Conservation (phyloP, 2,797 vertebrate species). For the Sternotherus odoratus region DNA sequence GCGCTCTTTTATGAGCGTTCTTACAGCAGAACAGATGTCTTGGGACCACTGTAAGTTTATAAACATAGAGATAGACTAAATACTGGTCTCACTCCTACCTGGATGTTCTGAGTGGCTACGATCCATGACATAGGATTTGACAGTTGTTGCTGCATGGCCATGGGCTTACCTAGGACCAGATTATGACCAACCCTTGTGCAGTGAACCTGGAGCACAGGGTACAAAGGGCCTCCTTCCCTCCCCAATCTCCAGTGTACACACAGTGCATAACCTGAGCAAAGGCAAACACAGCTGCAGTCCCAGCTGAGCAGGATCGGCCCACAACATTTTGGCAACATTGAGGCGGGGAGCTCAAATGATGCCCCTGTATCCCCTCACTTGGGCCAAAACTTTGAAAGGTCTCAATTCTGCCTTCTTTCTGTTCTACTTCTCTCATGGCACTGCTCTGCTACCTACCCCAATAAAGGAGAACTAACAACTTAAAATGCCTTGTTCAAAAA, state of each 20-base stretch:
- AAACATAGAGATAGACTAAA: not conserved
- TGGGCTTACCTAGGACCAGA: not conserved
- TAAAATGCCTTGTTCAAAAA: no score
- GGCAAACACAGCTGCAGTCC: not conserved
- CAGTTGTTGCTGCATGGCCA: not conserved
- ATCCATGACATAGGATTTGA: not conserved
- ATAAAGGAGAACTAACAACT: no score
- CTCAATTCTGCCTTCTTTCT: no score
- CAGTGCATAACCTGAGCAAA: not conserved
- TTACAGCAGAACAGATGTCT: no score
- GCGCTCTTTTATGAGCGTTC: rapidly evolving
- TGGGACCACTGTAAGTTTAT: no score
- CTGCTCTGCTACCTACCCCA: no score
- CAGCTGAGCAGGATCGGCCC: not conserved
- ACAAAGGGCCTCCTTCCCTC: not conserved
- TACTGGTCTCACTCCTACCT: not conserved
- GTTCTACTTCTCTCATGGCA: no score
- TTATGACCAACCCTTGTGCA: not conserved
- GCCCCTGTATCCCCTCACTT: no score
- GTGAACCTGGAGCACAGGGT: not conserved
- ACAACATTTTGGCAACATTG: no score
- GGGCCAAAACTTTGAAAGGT: no score
- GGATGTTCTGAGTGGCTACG: not conserved
- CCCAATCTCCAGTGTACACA: not conserved
- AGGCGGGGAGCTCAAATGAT: no score